Conservation (phyloP, 2,888 invertebrate species). For the Melolontha melolontha region DNA sequence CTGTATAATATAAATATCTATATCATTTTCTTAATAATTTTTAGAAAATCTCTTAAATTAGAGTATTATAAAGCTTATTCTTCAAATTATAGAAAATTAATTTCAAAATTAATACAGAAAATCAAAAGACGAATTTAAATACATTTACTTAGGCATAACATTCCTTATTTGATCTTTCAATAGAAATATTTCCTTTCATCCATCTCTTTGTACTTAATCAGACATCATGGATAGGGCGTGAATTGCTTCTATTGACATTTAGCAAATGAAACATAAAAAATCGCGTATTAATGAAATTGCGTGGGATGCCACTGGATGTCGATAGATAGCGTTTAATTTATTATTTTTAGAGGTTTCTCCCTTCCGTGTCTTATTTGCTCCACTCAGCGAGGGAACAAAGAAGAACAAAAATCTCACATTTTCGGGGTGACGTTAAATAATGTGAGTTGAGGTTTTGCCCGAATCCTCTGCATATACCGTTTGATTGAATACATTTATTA, state of each 20-base stretch:
- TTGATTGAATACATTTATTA: constrained; percentile 38
- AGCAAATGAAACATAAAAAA: constrained; percentile 18
- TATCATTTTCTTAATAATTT: too few species aligned
- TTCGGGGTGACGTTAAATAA: constrained; percentile 33
- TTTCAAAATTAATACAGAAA: too few species aligned
- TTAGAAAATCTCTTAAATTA: too few species aligned
- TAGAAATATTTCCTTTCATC: too few species aligned
- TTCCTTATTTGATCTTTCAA: too few species aligned
- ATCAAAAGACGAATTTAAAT: too few species aligned
- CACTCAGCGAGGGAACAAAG: constrained; percentile 16
- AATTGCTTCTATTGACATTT: not conserved
- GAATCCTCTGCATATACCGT: constrained; percentile 21
- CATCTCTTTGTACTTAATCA: constrained; percentile 3
- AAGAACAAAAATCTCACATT: constrained; percentile 20
- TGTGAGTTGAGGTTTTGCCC: constrained; percentile 22
- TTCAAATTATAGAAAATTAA: too few species aligned
- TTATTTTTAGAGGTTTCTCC: constrained; percentile 22
- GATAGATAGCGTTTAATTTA: constrained; percentile 20
- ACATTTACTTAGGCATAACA: too few species aligned
- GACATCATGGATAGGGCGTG: not conserved
- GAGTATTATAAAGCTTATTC: too few species aligned
- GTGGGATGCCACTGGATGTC: constrained; percentile 4
- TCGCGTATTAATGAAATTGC: constrained; percentile 14
- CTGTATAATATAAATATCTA: too few species aligned
- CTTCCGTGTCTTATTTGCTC: constrained; percentile 22